Evolutionary conservation across 2,888 invertebrate species (phyloP).

Genomic region (Eupithecia dodoneata): DNA sequence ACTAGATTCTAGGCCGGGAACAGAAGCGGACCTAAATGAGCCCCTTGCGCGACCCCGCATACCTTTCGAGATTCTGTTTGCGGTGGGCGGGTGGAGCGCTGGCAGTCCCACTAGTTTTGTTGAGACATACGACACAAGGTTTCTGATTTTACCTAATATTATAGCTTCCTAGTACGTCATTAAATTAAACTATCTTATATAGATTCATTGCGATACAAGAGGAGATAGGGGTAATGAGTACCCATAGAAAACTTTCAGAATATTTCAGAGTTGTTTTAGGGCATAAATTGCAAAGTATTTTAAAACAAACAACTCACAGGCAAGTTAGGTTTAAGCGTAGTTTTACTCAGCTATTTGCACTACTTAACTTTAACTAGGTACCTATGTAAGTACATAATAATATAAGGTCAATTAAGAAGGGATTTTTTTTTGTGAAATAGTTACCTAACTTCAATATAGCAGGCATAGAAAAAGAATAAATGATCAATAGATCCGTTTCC

Average conservation of each 20-base stretch:
- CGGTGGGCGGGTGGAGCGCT: conserved; percentile 93
- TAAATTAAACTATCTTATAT: no score
- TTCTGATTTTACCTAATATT: background rate
- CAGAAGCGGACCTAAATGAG: conserved; percentile 82
- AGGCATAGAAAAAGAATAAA: no score
- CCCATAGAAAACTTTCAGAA: background rate
- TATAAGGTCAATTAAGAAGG: no score
- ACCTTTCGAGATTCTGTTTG: conserved; percentile 91
- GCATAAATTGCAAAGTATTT: background rate
- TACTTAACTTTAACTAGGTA: no score
- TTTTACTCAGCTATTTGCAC: no score
- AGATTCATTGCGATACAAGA: background rate
- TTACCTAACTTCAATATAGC: no score
- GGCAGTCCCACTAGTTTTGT: conserved; percentile 92
- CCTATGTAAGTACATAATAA: no score
- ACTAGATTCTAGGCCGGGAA: conserved; percentile 75
- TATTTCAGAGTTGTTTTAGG: no score
- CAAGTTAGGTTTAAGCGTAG: no score
- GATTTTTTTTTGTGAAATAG: no score
- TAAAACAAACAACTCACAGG: no score
- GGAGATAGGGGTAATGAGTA: background rate
- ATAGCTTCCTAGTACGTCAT: background rate
- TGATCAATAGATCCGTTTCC: background rate
- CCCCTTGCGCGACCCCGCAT: conserved; percentile 88
- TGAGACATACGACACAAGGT: conserved; percentile 90